Conservation (phyloP, 2,888 invertebrate species). For the Dynastes maya region DNA sequence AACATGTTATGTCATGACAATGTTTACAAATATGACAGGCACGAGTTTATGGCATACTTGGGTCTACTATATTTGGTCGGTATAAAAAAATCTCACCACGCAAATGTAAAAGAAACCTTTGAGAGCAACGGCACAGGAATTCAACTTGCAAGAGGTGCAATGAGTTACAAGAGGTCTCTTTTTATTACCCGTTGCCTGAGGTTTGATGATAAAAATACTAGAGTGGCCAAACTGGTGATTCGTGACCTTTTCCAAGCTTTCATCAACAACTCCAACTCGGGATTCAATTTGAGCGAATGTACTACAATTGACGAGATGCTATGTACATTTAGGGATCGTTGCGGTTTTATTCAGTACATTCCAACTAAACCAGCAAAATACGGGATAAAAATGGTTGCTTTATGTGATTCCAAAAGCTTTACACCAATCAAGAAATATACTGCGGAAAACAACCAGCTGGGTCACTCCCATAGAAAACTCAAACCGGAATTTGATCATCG, state of each 20-base stretch:
- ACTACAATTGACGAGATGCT: too few species aligned
- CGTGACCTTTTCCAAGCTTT: not conserved
- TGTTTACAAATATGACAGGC: not conserved
- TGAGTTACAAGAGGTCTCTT: not conserved
- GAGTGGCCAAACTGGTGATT: not conserved
- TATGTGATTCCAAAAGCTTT: slow-evolving; percentile 1
- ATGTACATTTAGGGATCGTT: not conserved
- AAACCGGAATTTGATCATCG: slow-evolving; percentile 53
- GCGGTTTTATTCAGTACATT: not conserved
- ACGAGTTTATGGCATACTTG: not conserved
- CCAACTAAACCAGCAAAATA: not conserved
- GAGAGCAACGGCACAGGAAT: not conserved
- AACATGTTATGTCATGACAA: not conserved
- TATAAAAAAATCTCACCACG: not conserved
- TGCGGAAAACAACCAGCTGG: slow-evolving; percentile 50
- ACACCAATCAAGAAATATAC: slow-evolving; percentile 10
- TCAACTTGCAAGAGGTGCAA: not conserved
- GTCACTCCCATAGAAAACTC: slow-evolving; percentile 52
- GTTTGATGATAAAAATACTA: not conserved
- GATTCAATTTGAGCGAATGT: too few species aligned
- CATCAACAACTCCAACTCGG: not conserved
- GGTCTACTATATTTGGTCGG: not conserved
- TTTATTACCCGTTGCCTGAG: not conserved
- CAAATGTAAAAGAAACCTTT: not conserved
- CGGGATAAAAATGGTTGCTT: not conserved